Percentiles rank a stretch among this genome's conserved stretches.
These are phyloP conservation scores for Dromaius novaehollandiae DNA, from an alignment of 2,113 vertebrate species.

Conservation along the genomic window DNA sequence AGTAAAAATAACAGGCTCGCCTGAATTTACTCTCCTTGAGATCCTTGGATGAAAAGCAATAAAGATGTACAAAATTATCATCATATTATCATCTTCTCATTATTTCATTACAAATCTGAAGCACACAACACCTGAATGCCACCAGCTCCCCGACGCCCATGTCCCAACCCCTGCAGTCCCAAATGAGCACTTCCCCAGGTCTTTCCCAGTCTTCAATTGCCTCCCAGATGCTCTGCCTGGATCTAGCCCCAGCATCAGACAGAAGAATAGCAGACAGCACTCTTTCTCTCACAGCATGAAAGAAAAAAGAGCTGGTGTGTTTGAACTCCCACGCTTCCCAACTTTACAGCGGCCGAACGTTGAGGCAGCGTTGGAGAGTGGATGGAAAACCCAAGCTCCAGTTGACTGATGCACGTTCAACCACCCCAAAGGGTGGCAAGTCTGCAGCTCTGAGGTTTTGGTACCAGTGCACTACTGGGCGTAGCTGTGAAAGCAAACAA, in stretches of 20 bases:
- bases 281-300: fast-evolving
- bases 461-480: background rate
- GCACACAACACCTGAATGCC: background rate
- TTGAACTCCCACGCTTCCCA: background rate
- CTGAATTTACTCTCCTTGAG: background rate
- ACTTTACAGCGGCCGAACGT: background rate
- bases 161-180: background rate
- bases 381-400: background rate
- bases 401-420: fast-evolving
- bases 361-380: background rate
- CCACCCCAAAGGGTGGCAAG: background rate
- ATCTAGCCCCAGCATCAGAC: background rate
- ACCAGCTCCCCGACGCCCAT: background rate
- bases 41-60: background rate
- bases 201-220: background rate
- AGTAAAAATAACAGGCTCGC: background rate
- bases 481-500: slow-evolving; percentile 32
- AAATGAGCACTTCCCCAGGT: background rate
- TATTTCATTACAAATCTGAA: background rate
- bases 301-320: background rate
- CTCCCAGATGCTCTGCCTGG: background rate
- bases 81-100: background rate
- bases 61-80: too few species aligned
- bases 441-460: background rate
- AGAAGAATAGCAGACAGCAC: fast-evolving